Percentiles rank a stretch among this genome's conserved stretches.
These are phyloP conservation scores for Meleagris gallopavo DNA, from an alignment of 2,113 vertebrate species.

Conservation along the genomic window DNA sequence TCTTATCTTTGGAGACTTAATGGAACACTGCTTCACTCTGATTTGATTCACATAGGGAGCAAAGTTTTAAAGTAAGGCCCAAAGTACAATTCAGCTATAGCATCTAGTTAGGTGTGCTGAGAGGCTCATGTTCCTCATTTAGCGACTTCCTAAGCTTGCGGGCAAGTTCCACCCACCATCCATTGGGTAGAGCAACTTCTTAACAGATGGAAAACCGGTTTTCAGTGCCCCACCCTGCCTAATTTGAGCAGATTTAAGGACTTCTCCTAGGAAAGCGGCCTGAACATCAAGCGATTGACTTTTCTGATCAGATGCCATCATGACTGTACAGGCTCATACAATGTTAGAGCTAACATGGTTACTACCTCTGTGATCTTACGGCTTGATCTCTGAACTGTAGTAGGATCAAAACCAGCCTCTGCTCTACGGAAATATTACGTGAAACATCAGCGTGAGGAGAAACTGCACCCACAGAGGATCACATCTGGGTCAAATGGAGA, in stretches of 20 bases:
- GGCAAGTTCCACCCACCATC: slow-evolving; percentile 6
- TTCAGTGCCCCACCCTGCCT: background rate
- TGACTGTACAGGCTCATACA: background rate
- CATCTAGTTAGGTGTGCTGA: background rate
- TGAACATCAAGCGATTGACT: background rate
- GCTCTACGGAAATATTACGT: background rate
- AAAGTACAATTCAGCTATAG: background rate
- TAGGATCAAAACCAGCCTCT: background rate
- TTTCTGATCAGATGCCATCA: background rate
- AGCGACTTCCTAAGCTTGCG: slow-evolving; percentile 44
- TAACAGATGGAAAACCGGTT: slow-evolving; percentile 36
- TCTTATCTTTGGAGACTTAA: background rate
- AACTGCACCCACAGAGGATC: background rate
- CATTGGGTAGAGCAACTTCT: background rate
- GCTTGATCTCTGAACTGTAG: background rate
- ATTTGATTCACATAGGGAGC: rapidly evolving
- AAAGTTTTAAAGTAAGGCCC: background rate
- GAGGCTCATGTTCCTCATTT: background rate
- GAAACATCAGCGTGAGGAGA: background rate
- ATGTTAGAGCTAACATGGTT: background rate
- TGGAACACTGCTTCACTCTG: background rate
- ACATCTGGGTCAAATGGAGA: background rate
- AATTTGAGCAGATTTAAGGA: background rate
- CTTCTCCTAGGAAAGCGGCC: background rate
- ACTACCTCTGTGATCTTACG: background rate